These are phyloP conservation scores for Athalia rosae DNA, from an alignment of 2,888 invertebrate species.

Conservation along the genomic window DNA sequence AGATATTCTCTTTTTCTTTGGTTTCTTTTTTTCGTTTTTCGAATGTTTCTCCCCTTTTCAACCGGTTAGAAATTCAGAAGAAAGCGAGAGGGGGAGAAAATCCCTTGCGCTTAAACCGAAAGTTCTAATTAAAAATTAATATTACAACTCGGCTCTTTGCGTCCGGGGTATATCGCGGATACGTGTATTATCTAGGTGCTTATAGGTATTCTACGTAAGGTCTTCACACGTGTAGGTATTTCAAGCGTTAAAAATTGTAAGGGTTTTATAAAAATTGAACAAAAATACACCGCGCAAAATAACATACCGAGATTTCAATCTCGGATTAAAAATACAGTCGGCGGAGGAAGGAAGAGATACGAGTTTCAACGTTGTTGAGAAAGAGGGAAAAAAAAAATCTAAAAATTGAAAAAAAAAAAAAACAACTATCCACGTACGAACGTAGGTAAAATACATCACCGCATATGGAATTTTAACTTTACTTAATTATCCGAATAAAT, in stretches of 20 bases:
- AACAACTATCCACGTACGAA: slow-evolving; percentile 15
- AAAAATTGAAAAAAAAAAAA: not conserved
- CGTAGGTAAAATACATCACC: slow-evolving; percentile 52
- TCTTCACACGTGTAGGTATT: not conserved
- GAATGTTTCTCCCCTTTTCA: no score
- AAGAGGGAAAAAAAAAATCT: not conserved
- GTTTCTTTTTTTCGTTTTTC: no score
- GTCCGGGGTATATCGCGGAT: not conserved
- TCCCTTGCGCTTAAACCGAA: slow-evolving; percentile 1
- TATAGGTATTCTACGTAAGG: not conserved
- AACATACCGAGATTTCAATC: slow-evolving; percentile 51
- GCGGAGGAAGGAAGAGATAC: slow-evolving; percentile 56
- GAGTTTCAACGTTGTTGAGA: slow-evolving; percentile 35
- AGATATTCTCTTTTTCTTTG: no score
- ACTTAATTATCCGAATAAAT: slow-evolving; percentile 66
- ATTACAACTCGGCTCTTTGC: slow-evolving; percentile 3
- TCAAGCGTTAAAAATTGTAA: no score
- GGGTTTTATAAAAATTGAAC: not conserved
- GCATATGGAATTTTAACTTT: slow-evolving; percentile 62
- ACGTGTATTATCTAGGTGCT: not conserved
- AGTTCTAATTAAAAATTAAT: slow-evolving; percentile 38
- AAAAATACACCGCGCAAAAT: slow-evolving; percentile 42
- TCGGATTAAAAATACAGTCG: slow-evolving; percentile 49
- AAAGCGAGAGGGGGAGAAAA: slow-evolving; percentile 2
- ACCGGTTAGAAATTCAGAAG: no score